Evolutionary conservation across 2,113 vertebrate species (phyloP).

Genomic region (Nematolebias whitei): DNA sequence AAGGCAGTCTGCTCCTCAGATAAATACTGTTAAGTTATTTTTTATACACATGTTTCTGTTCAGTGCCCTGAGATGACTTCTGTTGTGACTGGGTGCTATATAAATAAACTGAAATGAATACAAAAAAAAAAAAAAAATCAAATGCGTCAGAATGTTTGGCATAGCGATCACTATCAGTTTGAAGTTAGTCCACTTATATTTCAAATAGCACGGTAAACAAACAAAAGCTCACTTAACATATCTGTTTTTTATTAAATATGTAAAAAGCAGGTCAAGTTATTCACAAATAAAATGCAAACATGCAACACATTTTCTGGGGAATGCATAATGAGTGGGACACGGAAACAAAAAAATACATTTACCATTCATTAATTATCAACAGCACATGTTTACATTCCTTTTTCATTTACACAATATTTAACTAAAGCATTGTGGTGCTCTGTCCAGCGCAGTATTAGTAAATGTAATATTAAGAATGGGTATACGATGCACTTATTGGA

Average conservation of each 20-base stretch:
- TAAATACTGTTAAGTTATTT: too few relatives aligned
- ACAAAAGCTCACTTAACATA: slow-evolving; percentile 86
- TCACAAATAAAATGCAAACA: slow-evolving; percentile 98
- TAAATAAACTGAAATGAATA: too few relatives aligned
- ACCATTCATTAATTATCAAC: slow-evolving; percentile 96
- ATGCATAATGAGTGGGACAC: slow-evolving; percentile 90
- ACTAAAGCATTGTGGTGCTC: slow-evolving; percentile 91
- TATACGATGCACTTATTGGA: slow-evolving; percentile 79
- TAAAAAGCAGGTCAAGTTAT: slow-evolving; percentile 99
- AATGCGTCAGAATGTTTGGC: too few relatives aligned
- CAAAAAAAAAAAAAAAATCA: too few relatives aligned
- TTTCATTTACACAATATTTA: slow-evolving; percentile 96
- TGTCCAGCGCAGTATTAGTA: slow-evolving; percentile 91
- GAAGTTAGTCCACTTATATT: slow-evolving; percentile 36
- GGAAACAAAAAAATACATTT: slow-evolving; percentile 86
- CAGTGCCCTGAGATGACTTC: too few relatives aligned
- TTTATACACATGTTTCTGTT: too few relatives aligned
- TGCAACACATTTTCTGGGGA: slow-evolving; percentile 93
- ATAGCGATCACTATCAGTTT: too few relatives aligned
- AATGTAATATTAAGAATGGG: slow-evolving; percentile 84
- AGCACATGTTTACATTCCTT: slow-evolving; percentile 99
- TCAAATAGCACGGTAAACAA: slow-evolving; percentile 80
- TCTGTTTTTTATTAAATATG: slow-evolving; percentile 96
- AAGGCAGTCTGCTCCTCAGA: too few relatives aligned
- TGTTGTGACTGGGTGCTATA: too few relatives aligned